Evolutionary conservation across 2,797 vertebrate species (phyloP).

Genomic region (Sphaeramia orbicularis): DNA sequence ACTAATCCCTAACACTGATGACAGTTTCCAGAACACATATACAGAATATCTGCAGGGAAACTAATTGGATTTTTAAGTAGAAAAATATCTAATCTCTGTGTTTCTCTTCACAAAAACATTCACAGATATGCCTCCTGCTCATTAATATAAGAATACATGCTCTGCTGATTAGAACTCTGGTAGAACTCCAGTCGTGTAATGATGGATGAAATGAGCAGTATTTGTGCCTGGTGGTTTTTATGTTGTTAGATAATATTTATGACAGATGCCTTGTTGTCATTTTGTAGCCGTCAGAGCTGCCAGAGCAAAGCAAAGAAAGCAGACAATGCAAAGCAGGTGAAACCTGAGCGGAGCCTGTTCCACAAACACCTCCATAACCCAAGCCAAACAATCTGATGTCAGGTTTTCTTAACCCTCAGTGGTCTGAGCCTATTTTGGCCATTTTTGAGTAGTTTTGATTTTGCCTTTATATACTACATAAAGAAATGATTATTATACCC

Average conservation of each 20-base stretch:
- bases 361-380: conserved; percentile 1
- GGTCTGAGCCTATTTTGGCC: no score
- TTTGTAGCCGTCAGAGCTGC: not conserved
- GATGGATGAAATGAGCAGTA: conserved; percentile 2
- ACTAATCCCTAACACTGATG: no score
- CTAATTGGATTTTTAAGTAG: not conserved
- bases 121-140: not conserved
- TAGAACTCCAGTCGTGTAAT: conserved; percentile 10
- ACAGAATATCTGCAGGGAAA: not conserved
- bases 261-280: conserved; percentile 10
- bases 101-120: not conserved
- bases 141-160: not conserved
- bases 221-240: conserved; percentile 3
- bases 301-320: not conserved
- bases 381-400: conserved; percentile 2
- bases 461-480: no score
- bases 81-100: conserved; percentile 1
- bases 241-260: conserved; percentile 16
- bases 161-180: not conserved
- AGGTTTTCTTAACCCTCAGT: conserved; percentile 7
- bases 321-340: conserved; percentile 6
- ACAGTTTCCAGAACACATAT: no score
- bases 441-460: no score
- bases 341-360: not conserved
- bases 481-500: no score